A percentile compares a stretch with the other conserved stretches of the same genome.
phyloP scores from a whole-genome alignment of 2,888 invertebrate genomes.

The Lepidocyrtoides sp. region DNA sequence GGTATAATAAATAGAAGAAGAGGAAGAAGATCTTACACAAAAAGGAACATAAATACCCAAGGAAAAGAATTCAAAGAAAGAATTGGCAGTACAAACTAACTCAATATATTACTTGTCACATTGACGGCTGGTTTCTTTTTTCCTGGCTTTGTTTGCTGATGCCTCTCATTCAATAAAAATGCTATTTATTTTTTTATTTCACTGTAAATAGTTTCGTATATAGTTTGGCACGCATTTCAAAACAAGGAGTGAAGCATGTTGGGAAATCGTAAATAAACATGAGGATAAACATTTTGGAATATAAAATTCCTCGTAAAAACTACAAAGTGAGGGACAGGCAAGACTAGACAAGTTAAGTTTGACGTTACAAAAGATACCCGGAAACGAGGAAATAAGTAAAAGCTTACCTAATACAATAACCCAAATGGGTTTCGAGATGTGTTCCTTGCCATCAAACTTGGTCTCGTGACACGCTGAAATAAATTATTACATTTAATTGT shows the following conservation, averaged over 20 bases:
- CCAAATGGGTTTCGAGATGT: constrained; percentile 89
- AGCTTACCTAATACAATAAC: constrained; percentile 86
- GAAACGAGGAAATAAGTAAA: too few relatives aligned
- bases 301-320: not conserved
- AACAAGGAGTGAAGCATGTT: constrained; percentile 8
- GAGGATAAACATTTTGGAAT: not conserved
- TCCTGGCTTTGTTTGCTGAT: not conserved
- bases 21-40: not conserved
- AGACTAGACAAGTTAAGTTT: not conserved
- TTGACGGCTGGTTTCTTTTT: constrained; percentile 24
- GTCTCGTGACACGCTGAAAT: constrained; percentile 85
- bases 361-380: not conserved
- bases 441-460: constrained; percentile 86
- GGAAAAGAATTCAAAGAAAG: not conserved
- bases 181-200: constrained; percentile 5
- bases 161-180: constrained; percentile 35
- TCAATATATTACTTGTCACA: constrained; percentile 24
- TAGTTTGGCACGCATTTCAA: constrained; percentile 8
- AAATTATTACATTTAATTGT: too few relatives aligned
- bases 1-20: not conserved
- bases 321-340: not conserved
- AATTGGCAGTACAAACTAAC: constrained; percentile 34
- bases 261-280: constrained; percentile 2
- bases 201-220: not conserved
- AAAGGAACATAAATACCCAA: not conserved